Evolutionary conservation across 37 sponge, comb jelly and placozoan genomes (phyloP).

Genomic region (Cladorhizidae sp.): DNA sequence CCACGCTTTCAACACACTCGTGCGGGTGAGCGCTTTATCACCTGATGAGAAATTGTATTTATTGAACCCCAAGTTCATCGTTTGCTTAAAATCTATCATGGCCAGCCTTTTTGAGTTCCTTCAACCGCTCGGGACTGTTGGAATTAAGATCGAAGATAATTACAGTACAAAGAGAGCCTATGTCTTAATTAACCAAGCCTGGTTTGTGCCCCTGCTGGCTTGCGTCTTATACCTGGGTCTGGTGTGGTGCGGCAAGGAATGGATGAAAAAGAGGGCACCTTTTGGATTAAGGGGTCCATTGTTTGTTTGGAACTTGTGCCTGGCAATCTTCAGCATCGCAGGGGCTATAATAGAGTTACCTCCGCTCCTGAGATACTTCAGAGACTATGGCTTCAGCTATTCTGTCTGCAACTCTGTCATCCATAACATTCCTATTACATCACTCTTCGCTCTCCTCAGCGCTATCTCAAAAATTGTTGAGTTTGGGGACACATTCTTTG

Average conservation of each 20-base stretch:
- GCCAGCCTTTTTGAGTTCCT: too few relatives aligned
- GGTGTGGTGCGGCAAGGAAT: conserved; percentile 28
- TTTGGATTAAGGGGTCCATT: conserved; percentile 31
- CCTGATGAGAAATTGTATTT: too few relatives aligned
- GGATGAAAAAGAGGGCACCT: conserved; percentile 42
- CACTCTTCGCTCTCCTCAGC: conserved; percentile 59
- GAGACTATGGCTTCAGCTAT: conserved; percentile 13
- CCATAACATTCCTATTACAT: background rate
- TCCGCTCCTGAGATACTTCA: background rate
- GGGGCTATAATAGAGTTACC: conserved; percentile 18
- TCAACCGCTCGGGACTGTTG: background rate
- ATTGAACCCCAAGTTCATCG: too few relatives aligned
- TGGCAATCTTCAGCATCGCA: conserved; percentile 56
- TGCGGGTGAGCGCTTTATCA: too few relatives aligned
- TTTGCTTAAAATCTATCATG: too few relatives aligned
- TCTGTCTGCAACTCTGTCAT: conserved; percentile 33
- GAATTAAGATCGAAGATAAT: background rate
- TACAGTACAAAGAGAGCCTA: background rate
- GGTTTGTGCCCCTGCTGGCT: background rate
- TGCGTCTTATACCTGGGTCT: conserved; percentile 37
- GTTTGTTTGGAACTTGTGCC: conserved; percentile 52
- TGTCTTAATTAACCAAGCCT: background rate
- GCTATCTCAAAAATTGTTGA: conserved; percentile 68
- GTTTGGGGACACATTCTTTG: conserved; percentile 77
- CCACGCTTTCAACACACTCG: too few relatives aligned